Conservation (phyloP, 2,113 vertebrate genomes). For the Apodemus speciosus region DNA sequence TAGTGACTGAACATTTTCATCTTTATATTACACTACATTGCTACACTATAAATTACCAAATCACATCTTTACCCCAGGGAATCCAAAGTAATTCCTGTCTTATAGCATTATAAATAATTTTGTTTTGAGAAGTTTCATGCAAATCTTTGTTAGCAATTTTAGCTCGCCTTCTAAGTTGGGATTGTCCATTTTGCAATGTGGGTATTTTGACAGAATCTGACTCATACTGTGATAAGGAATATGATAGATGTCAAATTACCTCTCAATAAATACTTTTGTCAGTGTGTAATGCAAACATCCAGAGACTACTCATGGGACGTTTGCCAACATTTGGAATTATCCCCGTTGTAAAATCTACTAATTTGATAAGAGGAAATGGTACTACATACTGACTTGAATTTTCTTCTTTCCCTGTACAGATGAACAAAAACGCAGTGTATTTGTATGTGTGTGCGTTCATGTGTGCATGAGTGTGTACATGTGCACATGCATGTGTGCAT, state of each 20-base stretch:
- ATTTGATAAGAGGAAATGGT: conserved; percentile 27
- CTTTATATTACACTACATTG: conserved; percentile 11
- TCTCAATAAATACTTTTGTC: neutral
- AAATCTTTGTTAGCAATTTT: conserved; percentile 21
- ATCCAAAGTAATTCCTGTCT: conserved; percentile 6
- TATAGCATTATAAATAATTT: neutral
- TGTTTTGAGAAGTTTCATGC: neutral
- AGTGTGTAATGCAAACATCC: neutral
- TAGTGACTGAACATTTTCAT: conserved; percentile 39
- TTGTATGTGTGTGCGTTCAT: neutral
- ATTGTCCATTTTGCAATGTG: neutral
- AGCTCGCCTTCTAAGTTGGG: neutral
- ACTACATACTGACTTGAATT: neutral
- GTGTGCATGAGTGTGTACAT: neutral
- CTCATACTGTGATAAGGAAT: neutral
- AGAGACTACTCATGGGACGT: neutral
- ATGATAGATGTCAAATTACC: neutral
- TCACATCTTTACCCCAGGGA: neutral
- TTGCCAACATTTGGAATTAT: conserved; percentile 10
- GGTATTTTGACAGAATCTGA: neutral
- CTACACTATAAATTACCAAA: conserved; percentile 39
- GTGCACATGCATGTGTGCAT: neutral
- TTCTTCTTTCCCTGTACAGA: neutral
- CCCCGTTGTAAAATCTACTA: neutral
- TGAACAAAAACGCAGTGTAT: neutral